Conservation (phyloP, 2,888 invertebrate genomes). For the Odontocerum albicorne region DNA sequence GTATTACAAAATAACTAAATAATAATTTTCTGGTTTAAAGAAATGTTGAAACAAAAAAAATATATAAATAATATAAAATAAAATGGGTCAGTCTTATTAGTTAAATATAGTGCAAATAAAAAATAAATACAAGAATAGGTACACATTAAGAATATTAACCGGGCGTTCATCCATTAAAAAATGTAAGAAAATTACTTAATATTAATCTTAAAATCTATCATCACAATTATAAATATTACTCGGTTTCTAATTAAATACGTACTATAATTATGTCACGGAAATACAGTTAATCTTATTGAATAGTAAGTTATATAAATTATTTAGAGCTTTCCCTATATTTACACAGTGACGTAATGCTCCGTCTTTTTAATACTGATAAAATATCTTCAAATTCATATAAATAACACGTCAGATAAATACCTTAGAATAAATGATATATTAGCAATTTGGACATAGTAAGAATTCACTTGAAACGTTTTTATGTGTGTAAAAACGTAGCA, state of each 20-base stretch:
- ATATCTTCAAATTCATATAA: slow-evolving; percentile 28
- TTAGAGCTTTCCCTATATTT: slow-evolving; percentile 14
- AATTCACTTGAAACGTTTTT: slow-evolving; percentile 27
- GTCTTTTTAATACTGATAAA: slow-evolving; percentile 34
- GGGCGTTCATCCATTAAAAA: slow-evolving; percentile 5
- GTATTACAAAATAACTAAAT: not conserved
- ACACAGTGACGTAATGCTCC: slow-evolving; percentile 7
- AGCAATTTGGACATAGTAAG: slow-evolving; percentile 30
- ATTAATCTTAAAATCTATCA: slow-evolving; percentile 10
- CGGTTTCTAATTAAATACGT: slow-evolving; percentile 1
- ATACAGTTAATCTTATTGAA: slow-evolving; percentile 2
- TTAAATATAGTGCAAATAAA: slow-evolving; percentile 3
- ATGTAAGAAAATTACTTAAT: not conserved
- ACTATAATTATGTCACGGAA: not conserved
- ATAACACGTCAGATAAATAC: slow-evolving; percentile 32
- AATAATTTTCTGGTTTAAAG: not conserved
- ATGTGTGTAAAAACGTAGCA: slow-evolving; percentile 17
- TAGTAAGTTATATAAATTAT: slow-evolving; percentile 9
- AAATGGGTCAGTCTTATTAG: slow-evolving; percentile 15
- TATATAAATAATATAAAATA: not conserved
- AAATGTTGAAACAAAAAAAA: not conserved
- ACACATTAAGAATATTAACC: slow-evolving; percentile 7
- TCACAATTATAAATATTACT: slow-evolving; percentile 13
- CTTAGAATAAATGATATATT: slow-evolving; percentile 34
- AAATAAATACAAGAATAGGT: not conserved